Conservation (phyloP, 2,888 invertebrate genomes). For the Orthosia gothica region DNA sequence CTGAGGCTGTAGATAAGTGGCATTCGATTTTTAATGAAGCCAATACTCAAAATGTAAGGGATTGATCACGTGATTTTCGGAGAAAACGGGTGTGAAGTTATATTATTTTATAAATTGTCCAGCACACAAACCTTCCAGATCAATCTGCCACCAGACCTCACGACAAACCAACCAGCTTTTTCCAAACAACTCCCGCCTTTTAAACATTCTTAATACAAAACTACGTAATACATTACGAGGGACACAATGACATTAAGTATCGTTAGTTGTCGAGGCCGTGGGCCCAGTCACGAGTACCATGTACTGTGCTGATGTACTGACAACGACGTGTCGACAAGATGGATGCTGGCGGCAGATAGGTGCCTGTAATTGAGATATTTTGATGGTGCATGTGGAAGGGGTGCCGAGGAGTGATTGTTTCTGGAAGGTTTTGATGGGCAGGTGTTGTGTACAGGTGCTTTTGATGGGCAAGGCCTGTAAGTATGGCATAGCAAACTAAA, state of each 20-base stretch:
- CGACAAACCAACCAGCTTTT: neutral
- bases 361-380: constrained; percentile 57
- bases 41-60: no score
- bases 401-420: constrained; percentile 7
- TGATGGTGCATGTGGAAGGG: constrained; percentile 34
- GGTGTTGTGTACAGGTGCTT: neutral
- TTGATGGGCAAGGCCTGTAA: neutral
- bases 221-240: constrained; percentile 40
- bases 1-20: no score
- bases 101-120: no score
- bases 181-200: constrained; percentile 8
- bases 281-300: constrained; percentile 48
- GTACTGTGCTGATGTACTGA: constrained; percentile 49
- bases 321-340: constrained; percentile 54
- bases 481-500: neutral
- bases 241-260: constrained; percentile 56
- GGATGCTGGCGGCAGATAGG: constrained; percentile 47
- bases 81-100: no score
- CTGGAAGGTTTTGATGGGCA: no score
- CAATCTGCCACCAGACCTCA: neutral
- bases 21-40: no score
- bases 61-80: no score
- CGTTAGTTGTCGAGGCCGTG: constrained; percentile 46
- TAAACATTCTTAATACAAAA: constrained; percentile 32
- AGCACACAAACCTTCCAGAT: neutral